Evolutionary conservation across 2,797 vertebrate genomes (phyloP).

Genomic region (Salmo trutta): DNA sequence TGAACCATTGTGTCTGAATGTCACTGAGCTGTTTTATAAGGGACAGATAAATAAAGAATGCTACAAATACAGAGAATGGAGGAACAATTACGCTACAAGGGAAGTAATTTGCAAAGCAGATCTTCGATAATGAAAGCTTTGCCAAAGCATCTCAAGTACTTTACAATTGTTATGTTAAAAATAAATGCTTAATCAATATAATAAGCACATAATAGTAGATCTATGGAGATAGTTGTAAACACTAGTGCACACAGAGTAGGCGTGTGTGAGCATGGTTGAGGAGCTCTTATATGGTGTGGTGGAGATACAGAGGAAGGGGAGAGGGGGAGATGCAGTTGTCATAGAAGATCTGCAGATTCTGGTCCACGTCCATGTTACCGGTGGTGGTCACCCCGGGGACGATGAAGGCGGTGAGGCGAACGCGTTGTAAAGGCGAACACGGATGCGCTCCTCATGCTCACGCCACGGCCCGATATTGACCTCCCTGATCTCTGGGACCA

Average conservation of each 20-base stretch:
- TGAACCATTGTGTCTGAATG: not conserved
- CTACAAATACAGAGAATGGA: not conserved
- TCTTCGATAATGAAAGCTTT: not conserved
- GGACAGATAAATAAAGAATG: conserved; percentile 1
- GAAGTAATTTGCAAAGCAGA: conserved; percentile 7
- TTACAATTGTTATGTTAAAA: not conserved
- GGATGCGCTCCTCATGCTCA: conserved; percentile 61
- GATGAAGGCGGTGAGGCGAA: conserved; percentile 61
- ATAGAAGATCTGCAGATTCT: conserved; percentile 73
- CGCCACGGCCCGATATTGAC: conserved; percentile 72
- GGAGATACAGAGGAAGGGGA: conserved; percentile 70
- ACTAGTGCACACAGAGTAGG: not conserved
- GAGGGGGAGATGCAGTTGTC: conserved; percentile 75
- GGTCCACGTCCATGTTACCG: conserved; percentile 67
- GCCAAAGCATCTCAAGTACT: not conserved
- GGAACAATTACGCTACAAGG: not conserved
- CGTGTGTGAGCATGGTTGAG: not conserved
- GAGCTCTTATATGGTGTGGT: conserved; percentile 60
- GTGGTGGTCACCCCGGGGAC: conserved; percentile 70
- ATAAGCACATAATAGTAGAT: not conserved
- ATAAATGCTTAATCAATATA: not conserved
- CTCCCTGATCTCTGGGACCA: conserved; percentile 69
- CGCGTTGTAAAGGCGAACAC: conserved; percentile 70
- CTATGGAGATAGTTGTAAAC: not conserved
- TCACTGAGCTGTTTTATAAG: not conserved